Percentiles rank a stretch among this genome's conserved stretches.
Evolutionary conservation across 2,113 vertebrate species (phyloP).

Genomic region (Ramphastos sulfuratus): DNA sequence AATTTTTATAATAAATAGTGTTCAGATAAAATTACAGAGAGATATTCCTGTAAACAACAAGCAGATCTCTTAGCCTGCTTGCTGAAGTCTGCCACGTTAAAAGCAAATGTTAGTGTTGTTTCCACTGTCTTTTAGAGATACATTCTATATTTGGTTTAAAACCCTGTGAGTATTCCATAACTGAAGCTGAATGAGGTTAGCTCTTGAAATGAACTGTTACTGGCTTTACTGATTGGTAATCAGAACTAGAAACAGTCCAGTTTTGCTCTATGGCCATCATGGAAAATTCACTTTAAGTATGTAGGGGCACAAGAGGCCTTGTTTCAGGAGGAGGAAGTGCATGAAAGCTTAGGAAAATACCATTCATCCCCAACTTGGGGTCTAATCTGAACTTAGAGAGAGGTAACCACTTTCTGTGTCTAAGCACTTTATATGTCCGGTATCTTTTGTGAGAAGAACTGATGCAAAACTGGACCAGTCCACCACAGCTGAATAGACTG

Average conservation of each 20-base stretch:
- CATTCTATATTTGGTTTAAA: neutral
- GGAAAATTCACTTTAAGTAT: neutral
- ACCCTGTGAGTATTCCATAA: constrained; percentile 14
- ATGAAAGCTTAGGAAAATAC: neutral
- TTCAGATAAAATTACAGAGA: constrained; percentile 24
- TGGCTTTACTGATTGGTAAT: constrained; percentile 27
- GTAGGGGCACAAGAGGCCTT: neutral
- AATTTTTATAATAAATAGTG: constrained; percentile 47
- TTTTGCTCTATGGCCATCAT: neutral
- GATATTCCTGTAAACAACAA: neutral
- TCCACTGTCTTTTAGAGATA: constrained; percentile 17
- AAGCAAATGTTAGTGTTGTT: neutral
- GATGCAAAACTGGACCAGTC: neutral
- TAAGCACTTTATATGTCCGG: neutral
- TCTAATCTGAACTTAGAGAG: neutral
- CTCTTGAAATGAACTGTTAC: constrained; percentile 1
- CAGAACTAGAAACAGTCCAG: constrained; percentile 51
- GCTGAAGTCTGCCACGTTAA: neutral
- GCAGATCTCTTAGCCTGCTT: neutral
- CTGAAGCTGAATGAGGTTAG: constrained; percentile 13
- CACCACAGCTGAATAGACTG: neutral
- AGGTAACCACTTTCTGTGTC: neutral
- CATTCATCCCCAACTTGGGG: neutral
- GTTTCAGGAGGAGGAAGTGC: neutral
- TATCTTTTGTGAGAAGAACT: neutral